These are phyloP conservation scores for Caenorhabditis angaria DNA, from an alignment of 2,888 invertebrate genomes.

Conservation along the genomic window DNA sequence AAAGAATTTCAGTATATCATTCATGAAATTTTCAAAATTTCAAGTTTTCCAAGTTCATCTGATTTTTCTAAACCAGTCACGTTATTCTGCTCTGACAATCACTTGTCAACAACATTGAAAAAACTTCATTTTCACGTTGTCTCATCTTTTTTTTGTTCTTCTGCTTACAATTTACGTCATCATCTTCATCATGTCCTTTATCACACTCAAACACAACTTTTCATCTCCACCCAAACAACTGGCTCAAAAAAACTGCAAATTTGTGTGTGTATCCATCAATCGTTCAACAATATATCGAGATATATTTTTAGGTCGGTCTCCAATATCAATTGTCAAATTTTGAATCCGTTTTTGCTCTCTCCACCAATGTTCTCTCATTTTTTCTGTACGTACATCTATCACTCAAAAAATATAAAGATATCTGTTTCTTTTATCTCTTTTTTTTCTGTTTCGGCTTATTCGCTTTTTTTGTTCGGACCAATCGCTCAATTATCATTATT, in stretches of 20 bases:
- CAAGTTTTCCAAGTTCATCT: too few species aligned
- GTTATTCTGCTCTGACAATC: too few species aligned
- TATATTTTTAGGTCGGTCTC: conserved; percentile 1
- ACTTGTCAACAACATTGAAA: too few species aligned
- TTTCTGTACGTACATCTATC: conserved; percentile 8
- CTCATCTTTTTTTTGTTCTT: conserved; percentile 19
- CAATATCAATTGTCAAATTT: conserved; percentile 5
- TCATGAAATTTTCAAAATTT: too few species aligned
- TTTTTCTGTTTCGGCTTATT: not conserved
- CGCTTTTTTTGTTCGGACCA: not conserved
- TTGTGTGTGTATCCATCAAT: conserved; percentile 2
- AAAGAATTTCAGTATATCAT: too few species aligned
- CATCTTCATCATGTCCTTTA: not conserved
- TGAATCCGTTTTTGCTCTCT: not conserved
- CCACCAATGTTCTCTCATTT: not conserved
- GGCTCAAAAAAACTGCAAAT: not conserved
- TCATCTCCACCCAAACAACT: not conserved
- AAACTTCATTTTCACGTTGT: conserved; percentile 12
- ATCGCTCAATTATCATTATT: not conserved
- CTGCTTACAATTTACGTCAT: not conserved
- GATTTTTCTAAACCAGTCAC: too few species aligned
- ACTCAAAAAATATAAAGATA: conserved; percentile 1
- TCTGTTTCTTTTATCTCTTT: conserved; percentile 5
- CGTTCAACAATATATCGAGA: not conserved
- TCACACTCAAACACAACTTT: not conserved